phyloP scores from a whole-genome alignment of 1,140 invertebrate species.

The Zaprionus vittiger region DNA sequence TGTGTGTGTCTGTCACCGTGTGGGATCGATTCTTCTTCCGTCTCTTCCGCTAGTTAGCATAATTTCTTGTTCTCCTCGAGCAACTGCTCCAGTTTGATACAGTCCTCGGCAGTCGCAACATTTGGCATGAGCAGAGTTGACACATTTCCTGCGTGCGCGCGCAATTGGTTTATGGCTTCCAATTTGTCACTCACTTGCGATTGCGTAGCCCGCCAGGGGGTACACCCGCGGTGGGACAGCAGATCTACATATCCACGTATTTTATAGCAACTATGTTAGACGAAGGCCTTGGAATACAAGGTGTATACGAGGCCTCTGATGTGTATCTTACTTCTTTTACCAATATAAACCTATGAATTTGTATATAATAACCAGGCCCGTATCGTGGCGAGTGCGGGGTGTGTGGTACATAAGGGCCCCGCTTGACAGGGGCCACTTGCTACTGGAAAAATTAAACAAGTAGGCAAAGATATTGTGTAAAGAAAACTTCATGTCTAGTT shows the following conservation, averaged over 20 bases:
- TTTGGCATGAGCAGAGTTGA: conserved; percentile 26
- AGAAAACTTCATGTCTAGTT: too few species aligned
- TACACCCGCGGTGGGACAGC: not conserved
- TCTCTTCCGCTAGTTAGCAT: conserved; percentile 69
- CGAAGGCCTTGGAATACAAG: not conserved
- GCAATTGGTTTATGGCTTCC: conserved; percentile 4
- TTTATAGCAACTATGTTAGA: not conserved
- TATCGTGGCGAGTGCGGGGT: too few species aligned
- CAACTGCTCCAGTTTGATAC: conserved; percentile 58
- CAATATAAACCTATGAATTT: too few species aligned
- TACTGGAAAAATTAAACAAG: too few species aligned
- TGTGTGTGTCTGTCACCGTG: conserved; percentile 7
- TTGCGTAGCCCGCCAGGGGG: not conserved
- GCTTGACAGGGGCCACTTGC: too few species aligned
- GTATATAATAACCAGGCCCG: too few species aligned
- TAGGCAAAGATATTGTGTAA: too few species aligned
- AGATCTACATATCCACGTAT: not conserved
- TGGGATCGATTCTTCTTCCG: conserved; percentile 32
- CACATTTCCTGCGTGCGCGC: not conserved
- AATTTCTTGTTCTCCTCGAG: conserved; percentile 50
- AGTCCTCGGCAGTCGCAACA: conserved; percentile 8
- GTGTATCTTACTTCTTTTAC: too few species aligned
- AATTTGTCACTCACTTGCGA: conserved; percentile 7
- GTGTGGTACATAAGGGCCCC: too few species aligned
- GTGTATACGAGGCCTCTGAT: not conserved